Conservation (phyloP, 2,888 invertebrate species). For the Eristalinus aeneus region DNA sequence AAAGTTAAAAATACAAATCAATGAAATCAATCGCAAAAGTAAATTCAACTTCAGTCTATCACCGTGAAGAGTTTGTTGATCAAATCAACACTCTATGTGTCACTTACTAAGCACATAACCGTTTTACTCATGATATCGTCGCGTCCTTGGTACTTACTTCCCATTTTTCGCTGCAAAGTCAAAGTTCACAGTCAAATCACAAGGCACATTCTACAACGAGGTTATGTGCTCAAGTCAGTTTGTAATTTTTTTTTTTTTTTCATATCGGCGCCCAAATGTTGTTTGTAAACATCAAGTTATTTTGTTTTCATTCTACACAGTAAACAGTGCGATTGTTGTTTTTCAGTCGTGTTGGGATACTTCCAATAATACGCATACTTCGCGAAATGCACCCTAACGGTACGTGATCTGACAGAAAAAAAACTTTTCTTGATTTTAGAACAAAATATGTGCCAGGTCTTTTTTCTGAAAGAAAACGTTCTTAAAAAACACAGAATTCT, state of each 20-base stretch:
- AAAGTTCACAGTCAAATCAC: not conserved
- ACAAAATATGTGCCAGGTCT: not conserved
- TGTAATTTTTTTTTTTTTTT: constrained; percentile 1
- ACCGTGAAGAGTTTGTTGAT: not conserved
- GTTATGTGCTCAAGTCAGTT: not conserved
- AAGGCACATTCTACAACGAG: not conserved
- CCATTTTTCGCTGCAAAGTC: not conserved
- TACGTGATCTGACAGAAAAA: constrained; percentile 30
- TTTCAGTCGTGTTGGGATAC: constrained; percentile 11
- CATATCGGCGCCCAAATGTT: not conserved
- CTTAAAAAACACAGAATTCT: not conserved
- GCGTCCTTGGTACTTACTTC: not conserved
- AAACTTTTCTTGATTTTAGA: not conserved
- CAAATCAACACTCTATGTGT: not conserved
- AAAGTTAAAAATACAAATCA: not conserved
- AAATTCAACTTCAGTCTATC: not conserved
- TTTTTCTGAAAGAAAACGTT: not conserved
- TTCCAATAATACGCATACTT: constrained; percentile 25
- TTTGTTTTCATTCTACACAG: constrained; percentile 2
- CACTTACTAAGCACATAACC: not conserved
- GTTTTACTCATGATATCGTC: not conserved
- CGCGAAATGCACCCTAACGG: not conserved
- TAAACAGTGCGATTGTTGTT: constrained; percentile 10
- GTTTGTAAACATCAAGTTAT: constrained; percentile 8
- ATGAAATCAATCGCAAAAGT: not conserved